These are phyloP conservation scores for Daphoenositta chrysoptera DNA, from an alignment of 2,113 vertebrate species.

Conservation along the genomic window DNA sequence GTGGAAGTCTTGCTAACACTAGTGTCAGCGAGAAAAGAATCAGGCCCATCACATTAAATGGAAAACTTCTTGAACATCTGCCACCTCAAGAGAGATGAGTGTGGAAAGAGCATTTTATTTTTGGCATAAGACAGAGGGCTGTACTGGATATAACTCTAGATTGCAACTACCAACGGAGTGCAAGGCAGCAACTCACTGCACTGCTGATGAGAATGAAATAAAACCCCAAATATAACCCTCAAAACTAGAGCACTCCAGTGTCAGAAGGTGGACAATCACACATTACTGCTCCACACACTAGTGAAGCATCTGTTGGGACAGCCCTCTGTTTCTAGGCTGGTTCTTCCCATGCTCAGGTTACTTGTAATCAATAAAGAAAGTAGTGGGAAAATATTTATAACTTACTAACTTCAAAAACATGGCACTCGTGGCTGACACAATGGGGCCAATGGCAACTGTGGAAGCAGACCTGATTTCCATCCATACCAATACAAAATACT, in stretches of 20 bases:
- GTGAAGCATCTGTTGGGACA: neutral
- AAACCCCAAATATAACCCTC: neutral
- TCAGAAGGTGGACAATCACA: neutral
- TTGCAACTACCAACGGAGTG: neutral
- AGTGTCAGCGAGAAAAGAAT: neutral
- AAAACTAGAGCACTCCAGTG: neutral
- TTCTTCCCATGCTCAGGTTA: neutral
- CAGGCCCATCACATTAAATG: slow-evolving; percentile 6
- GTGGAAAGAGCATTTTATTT: slow-evolving; percentile 3
- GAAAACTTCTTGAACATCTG: slow-evolving; percentile 12
- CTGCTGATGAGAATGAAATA: neutral
- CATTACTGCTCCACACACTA: neutral
- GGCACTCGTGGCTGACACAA: neutral
- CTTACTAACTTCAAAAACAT: neutral
- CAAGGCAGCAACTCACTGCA: neutral
- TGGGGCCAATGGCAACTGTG: slow-evolving; percentile 29
- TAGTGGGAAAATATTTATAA: neutral
- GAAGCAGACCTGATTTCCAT: slow-evolving; percentile 37
- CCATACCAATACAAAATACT: slow-evolving; percentile 42
- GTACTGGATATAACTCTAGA: neutral
- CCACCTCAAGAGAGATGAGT: neutral
- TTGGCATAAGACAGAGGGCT: slow-evolving; percentile 18
- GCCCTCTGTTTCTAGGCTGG: neutral
- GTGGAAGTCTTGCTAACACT: neutral
- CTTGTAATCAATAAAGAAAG: neutral